Evolutionary conservation across 2,797 vertebrate species (phyloP), one percentile per base, ranked within the genome.

Genomic region (Fratercula arctica): DNA sequence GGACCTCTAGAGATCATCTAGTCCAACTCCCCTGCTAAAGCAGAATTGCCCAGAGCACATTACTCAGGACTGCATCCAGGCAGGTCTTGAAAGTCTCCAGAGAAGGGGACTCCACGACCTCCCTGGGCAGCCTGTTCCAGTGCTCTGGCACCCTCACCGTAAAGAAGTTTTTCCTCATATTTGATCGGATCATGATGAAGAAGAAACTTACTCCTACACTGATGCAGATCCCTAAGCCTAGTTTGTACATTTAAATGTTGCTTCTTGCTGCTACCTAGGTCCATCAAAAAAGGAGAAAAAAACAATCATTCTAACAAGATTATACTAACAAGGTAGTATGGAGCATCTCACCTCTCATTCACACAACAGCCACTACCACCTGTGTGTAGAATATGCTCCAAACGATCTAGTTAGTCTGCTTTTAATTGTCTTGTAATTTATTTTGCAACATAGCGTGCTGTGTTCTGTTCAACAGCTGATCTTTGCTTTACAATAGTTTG

Each of bases 241-340:
- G 6, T 31, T 33, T 54, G 11, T 45, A 8, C 48, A 20, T 85
- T 73, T 54, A 61, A 82, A 31, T 46, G 5, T 69, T 72, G 80
- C 43, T 25, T 60, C 4, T 46, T 86, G 16, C 10, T 60, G 12
- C 67, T 68, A 37, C 11, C 6, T 28, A 61, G 3, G 3, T 72
- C 8, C 25, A 87, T 50, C 6, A n/a, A 46, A 87, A 83, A 80
- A 56, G 5, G 45, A 56, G 10, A 33, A 85, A 50, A 89, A 35
- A 3, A 0, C 3, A 13, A 20, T 85, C 1, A 31, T 74, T 89
- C 53, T 75, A 54, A 45, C 0, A 20, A 60, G 29, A 59, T 35
- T 16, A 59, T 19, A 31, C 16, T 57, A 80, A 67, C 25, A 87
- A 51, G 28, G 39, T 23, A 87, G 23, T 59, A 61, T 23, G 39